Conservation (phyloP, 2,113 vertebrate genomes). For the Zosterops hypoxanthus region DNA sequence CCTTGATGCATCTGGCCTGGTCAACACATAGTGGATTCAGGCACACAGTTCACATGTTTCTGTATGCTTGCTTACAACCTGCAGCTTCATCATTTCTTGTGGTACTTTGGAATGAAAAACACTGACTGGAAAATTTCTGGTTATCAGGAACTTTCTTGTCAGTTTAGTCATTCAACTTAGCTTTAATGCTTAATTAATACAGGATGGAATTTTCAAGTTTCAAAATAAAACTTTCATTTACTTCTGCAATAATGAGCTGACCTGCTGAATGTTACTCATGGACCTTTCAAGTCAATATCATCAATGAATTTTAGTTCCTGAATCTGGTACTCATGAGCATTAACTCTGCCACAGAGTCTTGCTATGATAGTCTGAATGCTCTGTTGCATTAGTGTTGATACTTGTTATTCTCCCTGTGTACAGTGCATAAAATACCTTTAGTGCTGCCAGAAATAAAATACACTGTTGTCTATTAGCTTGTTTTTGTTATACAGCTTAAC, state of each 20-base stretch:
- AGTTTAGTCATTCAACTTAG: not conserved
- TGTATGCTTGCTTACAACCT: not conserved
- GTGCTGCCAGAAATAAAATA: not conserved
- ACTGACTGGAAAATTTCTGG: not conserved
- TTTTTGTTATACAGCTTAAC: not conserved
- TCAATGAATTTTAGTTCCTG: not conserved
- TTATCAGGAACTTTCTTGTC: not conserved
- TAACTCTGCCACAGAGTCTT: not conserved
- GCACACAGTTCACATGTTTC: not conserved
- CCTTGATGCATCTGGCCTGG: not conserved
- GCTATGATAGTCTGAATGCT: not conserved
- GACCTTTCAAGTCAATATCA: not conserved
- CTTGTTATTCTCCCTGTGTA: not conserved
- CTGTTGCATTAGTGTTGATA: not conserved
- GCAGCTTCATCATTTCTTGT: not conserved
- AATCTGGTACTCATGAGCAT: fast-evolving
- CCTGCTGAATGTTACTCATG: not conserved
- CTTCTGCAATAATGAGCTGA: not conserved
- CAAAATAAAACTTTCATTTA: not conserved
- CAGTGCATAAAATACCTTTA: not conserved
- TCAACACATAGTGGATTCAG: not conserved
- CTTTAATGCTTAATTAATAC: not conserved
- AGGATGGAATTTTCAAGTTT: not conserved
- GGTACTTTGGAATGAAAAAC: not conserved
- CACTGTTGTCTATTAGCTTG: not conserved